These are phyloP conservation scores for Paradoxurus hermaphroditus DNA, from an alignment of 2,113 vertebrate species.

Conservation along the genomic window DNA sequence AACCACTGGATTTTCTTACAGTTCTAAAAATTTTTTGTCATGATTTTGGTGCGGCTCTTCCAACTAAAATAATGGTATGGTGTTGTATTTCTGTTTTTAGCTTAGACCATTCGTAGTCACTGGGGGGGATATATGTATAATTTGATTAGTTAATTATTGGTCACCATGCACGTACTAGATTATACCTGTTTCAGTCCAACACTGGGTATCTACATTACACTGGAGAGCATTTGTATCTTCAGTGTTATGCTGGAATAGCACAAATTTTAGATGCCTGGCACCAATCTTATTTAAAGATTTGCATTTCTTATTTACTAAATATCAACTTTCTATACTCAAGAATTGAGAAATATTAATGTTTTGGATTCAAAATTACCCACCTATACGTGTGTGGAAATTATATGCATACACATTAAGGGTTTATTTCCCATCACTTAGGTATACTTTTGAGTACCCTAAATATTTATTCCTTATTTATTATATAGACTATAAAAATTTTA, in stretches of 20 bases:
- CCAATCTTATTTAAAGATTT: slow-evolving; percentile 70
- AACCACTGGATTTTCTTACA: slow-evolving; percentile 63
- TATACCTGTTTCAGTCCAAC: slow-evolving; percentile 38
- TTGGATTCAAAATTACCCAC: slow-evolving; percentile 57
- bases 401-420: slow-evolving; percentile 31
- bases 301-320: slow-evolving; percentile 67
- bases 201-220: slow-evolving; percentile 23
- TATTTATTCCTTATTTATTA: slow-evolving; percentile 63
- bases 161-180: slow-evolving; percentile 21
- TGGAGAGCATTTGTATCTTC: slow-evolving; percentile 56
- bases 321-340: slow-evolving; percentile 64
- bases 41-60: slow-evolving; percentile 75
- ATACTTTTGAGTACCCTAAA: slow-evolving; percentile 45
- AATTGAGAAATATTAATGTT: slow-evolving; percentile 58
- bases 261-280: slow-evolving; percentile 73
- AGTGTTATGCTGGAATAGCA: slow-evolving; percentile 57
- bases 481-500: slow-evolving; percentile 54
- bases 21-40: slow-evolving; percentile 34
- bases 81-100: slow-evolving; percentile 70
- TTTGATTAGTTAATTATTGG: slow-evolving; percentile 31
- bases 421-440: slow-evolving; percentile 59
- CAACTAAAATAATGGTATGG: slow-evolving; percentile 78
- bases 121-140: background rate
- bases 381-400: slow-evolving; percentile 48
- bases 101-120: slow-evolving; percentile 40